phyloP scores from a whole-genome alignment of 2,797 vertebrate genomes.

The Sus cebifrons region DNA sequence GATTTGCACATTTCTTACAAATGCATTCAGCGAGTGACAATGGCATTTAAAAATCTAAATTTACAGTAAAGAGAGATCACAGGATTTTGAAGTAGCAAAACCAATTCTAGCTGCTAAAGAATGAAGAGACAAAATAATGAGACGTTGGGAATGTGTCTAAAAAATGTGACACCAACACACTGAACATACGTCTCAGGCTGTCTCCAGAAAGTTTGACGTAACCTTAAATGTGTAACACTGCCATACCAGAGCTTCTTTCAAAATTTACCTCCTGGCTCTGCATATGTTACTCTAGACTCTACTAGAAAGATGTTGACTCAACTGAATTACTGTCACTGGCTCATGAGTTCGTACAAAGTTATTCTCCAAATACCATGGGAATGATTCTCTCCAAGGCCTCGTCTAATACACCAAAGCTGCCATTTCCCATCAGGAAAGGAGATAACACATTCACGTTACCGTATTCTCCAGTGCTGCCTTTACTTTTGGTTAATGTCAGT shows the following conservation, averaged over 20 bases:
- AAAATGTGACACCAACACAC: conserved; percentile 32
- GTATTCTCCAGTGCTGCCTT: neutral
- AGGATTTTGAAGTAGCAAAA: conserved; percentile 74
- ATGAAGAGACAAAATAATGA: conserved; percentile 74
- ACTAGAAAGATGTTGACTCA: conserved; percentile 40
- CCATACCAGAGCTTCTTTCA: neutral
- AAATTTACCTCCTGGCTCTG: neutral
- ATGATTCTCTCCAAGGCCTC: neutral
- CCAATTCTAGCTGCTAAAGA: conserved; percentile 80
- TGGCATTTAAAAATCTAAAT: conserved; percentile 80
- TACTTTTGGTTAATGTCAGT: neutral
- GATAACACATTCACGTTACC: neutral
- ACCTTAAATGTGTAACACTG: neutral
- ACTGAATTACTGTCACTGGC: neutral
- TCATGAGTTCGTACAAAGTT: conserved; percentile 29
- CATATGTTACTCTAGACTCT: conserved; percentile 9
- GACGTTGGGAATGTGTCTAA: conserved; percentile 45
- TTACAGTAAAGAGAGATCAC: conserved; percentile 76
- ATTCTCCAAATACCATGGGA: neutral
- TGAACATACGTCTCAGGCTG: neutral
- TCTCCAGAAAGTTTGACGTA: conserved; percentile 25
- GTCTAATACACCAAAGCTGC: neutral
- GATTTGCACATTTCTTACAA: conserved; percentile 68
- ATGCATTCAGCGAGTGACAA: conserved; percentile 77
- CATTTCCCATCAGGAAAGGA: neutral